Evolutionary conservation across 2,888 invertebrate species (phyloP).

Genomic region (Dicycla oo): DNA sequence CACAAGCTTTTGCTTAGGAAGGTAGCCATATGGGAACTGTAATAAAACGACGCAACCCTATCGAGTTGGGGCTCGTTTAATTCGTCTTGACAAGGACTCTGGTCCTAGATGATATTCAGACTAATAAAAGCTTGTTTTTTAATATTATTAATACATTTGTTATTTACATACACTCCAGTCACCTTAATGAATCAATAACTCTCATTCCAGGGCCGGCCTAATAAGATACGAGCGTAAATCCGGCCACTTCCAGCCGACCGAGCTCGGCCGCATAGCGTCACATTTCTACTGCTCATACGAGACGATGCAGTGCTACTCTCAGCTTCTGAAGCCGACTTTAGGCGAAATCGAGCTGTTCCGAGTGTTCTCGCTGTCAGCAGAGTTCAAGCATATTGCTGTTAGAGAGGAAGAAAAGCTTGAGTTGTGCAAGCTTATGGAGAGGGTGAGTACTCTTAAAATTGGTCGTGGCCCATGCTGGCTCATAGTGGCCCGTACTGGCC

Average conservation of each 20-base stretch:
- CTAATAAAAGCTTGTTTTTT: too few species aligned
- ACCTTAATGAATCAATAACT: too few species aligned
- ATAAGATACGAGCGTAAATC: conserved; percentile 98
- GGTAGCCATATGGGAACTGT: too few species aligned
- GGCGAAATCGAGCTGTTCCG: conserved; percentile 99
- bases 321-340: conserved; percentile 98
- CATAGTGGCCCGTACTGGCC: too few species aligned
- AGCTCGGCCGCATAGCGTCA: conserved; percentile 98
- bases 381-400: conserved; percentile 98
- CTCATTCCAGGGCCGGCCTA: conserved; percentile 95
- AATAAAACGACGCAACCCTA: too few species aligned
- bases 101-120: too few species aligned
- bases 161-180: too few species aligned
- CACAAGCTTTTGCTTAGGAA: too few species aligned
- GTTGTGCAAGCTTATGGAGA: conserved; percentile 97
- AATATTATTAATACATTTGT: too few species aligned
- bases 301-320: conserved; percentile 99
- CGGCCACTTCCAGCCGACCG: conserved; percentile 97
- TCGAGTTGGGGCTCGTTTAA: too few species aligned
- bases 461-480: too few species aligned
- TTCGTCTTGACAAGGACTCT: too few species aligned
- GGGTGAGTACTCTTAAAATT: conserved; percentile 63
- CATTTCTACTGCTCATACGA: conserved; percentile 99
- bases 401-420: conserved; percentile 99
- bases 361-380: conserved; percentile 99